Evolutionary conservation across 2,797 vertebrate genomes (phyloP).

Genomic region (Phaenicophaeus curvirostris): DNA sequence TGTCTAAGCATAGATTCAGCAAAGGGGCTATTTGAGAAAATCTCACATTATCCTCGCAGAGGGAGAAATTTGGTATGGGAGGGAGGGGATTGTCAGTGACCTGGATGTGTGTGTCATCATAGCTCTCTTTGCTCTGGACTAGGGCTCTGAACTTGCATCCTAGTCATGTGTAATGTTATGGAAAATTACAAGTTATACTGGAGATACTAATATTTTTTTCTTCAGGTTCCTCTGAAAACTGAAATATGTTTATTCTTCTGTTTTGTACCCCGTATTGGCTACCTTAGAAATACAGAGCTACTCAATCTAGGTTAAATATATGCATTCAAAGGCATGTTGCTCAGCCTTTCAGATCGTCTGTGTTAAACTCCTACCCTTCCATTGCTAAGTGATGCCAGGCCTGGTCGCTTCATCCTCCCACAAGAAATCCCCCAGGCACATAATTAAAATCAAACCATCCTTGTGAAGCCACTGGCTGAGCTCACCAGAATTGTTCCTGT

Average conservation of each 20-base stretch:
- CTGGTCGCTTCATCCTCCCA: slow-evolving; percentile 19
- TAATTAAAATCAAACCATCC: slow-evolving; percentile 28
- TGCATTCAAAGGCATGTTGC: neutral
- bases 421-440: slow-evolving; percentile 10
- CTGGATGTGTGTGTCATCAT: accelerated
- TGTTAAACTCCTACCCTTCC: slow-evolving; percentile 15
- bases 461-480: neutral
- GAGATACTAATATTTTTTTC: neutral
- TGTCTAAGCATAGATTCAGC: neutral
- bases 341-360: neutral
- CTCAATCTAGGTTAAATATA: neutral
- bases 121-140: neutral
- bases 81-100: neutral
- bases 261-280: neutral
- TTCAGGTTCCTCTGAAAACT: neutral
- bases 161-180: neutral
- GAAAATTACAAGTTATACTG: neutral
- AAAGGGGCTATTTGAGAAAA: neutral
- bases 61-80: neutral
- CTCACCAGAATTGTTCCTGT: neutral
- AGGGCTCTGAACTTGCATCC: neutral
- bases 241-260: neutral
- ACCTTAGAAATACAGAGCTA: neutral
- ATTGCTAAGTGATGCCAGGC: slow-evolving; percentile 1
- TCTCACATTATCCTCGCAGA: neutral